Evolutionary conservation across 2,113 vertebrate genomes (phyloP).

Genomic region (Nibea coibor): DNA sequence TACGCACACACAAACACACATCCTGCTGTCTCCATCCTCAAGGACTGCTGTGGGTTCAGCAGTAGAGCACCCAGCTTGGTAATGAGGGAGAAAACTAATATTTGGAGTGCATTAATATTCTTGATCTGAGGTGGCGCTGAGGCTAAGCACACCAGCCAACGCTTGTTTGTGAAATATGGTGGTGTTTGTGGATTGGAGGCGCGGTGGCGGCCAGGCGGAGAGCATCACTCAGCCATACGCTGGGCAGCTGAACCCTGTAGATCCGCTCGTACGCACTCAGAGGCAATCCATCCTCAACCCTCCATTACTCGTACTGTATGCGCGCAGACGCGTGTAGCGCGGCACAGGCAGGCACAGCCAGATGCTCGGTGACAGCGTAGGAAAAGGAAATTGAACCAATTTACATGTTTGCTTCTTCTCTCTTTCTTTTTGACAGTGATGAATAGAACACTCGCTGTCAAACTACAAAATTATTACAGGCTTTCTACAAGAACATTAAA

Average conservation of each 20-base stretch:
- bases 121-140: conserved; percentile 69
- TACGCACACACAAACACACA: conserved; percentile 31
- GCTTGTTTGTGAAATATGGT: conserved; percentile 67
- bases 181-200: conserved; percentile 52
- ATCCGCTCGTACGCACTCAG: conserved; percentile 34
- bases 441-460: not conserved
- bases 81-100: conserved; percentile 78
- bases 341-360: not conserved
- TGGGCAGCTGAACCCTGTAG: conserved; percentile 52
- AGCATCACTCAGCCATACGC: conserved; percentile 59
- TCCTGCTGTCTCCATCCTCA: conserved; percentile 55
- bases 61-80: conserved; percentile 57
- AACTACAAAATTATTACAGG: not conserved
- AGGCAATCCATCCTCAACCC: conserved; percentile 59
- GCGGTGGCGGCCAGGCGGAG: conserved; percentile 38
- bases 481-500: not conserved
- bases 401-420: not conserved
- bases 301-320: conserved; percentile 44
- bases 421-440: not conserved
- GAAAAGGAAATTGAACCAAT: conserved; percentile 9
- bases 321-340: conserved; percentile 8
- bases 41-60: conserved; percentile 65
- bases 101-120: conserved; percentile 78
- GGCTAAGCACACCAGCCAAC: conserved; percentile 57
- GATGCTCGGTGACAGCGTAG: not conserved